Conservation (phyloP, 2,888 invertebrate species). For the Malthinus seriepunctatus region DNA sequence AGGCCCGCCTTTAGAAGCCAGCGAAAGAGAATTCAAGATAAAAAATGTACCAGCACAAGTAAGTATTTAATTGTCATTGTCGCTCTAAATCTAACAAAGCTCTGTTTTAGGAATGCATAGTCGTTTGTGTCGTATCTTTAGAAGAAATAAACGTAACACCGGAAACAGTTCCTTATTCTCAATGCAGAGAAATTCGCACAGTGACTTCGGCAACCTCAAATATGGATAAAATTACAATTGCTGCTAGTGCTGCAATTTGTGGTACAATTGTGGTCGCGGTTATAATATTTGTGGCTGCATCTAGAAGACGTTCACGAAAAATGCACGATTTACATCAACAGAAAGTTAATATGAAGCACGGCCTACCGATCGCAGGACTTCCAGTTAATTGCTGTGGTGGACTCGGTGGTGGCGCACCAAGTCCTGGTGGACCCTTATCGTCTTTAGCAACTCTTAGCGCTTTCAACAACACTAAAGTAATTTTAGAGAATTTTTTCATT, state of each 20-base stretch:
- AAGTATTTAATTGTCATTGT: conserved; percentile 37
- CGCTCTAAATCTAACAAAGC: neutral
- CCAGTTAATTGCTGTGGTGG: conserved; percentile 80
- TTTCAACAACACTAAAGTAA: conserved; percentile 80
- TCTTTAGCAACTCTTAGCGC: conserved; percentile 83
- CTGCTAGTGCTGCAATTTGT: conserved; percentile 90
- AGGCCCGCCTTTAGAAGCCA: conserved; percentile 86
- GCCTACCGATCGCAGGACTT: conserved; percentile 71
- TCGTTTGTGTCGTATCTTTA: conserved; percentile 89
- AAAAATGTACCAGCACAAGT: conserved; percentile 91
- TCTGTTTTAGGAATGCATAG: conserved; percentile 79
- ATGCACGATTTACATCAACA: conserved; percentile 73
- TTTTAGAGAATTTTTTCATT: neutral
- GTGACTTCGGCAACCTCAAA: conserved; percentile 81
- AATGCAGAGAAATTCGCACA: conserved; percentile 88
- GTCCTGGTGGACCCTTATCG: conserved; percentile 78
- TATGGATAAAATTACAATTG: conserved; percentile 95
- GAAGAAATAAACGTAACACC: conserved; percentile 89
- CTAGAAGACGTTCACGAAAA: conserved; percentile 76
- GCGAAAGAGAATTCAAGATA: conserved; percentile 89
- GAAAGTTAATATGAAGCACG: conserved; percentile 61
- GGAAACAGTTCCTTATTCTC: conserved; percentile 81
- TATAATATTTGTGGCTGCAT: conserved; percentile 86
- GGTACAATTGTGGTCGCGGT: conserved; percentile 90
- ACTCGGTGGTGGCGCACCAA: conserved; percentile 69